Conservation (phyloP, 2,888 invertebrate species). For the Ophion costatus region DNA sequence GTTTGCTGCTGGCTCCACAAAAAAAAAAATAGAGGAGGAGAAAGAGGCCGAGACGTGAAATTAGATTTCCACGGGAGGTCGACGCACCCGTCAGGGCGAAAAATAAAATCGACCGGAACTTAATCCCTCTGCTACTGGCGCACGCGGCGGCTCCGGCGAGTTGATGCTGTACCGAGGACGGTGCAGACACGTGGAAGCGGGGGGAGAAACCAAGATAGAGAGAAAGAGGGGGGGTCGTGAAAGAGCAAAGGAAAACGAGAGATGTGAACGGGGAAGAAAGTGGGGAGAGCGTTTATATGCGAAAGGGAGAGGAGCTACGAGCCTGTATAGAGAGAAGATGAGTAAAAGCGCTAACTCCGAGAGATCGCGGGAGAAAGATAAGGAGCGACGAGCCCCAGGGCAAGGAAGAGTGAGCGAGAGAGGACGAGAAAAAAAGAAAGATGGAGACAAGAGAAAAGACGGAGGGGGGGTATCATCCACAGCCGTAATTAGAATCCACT, state of each 20-base stretch:
- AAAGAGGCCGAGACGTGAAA: conserved; percentile 69
- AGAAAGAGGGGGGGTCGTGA: conserved; percentile 23
- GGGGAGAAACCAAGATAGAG: conserved; percentile 35
- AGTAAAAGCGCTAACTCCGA: conserved; percentile 58
- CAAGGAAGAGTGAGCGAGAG: conserved; percentile 33
- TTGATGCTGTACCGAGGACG: conserved; percentile 31
- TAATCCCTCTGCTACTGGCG: conserved; percentile 69
- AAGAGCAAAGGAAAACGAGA: conserved; percentile 49
- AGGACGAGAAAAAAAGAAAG: conserved; percentile 35
- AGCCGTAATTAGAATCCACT: conserved; percentile 77
- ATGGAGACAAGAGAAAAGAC: conserved; percentile 37
- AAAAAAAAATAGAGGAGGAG: conserved; percentile 49
- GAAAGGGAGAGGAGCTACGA: conserved; percentile 46
- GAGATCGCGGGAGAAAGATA: conserved; percentile 40
- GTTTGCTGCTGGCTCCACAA: conserved; percentile 30
- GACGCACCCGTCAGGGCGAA: conserved; percentile 66
- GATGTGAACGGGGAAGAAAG: conserved; percentile 27
- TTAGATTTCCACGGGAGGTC: conserved; percentile 72
- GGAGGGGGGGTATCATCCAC: conserved; percentile 66
- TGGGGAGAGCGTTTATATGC: conserved; percentile 23
- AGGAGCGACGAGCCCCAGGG: conserved; percentile 34
- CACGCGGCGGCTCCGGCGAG: conserved; percentile 43
- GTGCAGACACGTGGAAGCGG: conserved; percentile 16
- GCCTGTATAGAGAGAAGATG: conserved; percentile 57
- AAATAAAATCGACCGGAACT: conserved; percentile 71